Evolutionary conservation across 2,797 vertebrate genomes (phyloP).

Genomic region (Sebastiscus tertius): DNA sequence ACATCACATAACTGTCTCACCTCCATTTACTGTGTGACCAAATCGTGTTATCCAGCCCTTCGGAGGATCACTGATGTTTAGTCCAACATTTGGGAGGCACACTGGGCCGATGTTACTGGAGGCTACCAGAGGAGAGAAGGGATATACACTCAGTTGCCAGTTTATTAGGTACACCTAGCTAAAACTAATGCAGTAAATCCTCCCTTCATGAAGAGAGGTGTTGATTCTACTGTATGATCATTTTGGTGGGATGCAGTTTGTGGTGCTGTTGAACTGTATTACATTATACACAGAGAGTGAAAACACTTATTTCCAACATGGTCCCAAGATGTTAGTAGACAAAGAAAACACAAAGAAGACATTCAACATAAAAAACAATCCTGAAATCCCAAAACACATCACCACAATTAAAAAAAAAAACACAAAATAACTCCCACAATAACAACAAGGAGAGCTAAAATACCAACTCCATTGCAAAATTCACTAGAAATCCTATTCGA

Average conservation of each 20-base stretch:
- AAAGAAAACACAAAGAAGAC: no score
- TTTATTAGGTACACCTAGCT: not conserved
- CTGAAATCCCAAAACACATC: no score
- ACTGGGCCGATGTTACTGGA: slow-evolving; percentile 71
- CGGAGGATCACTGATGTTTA: slow-evolving; percentile 72
- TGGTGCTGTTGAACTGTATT: not conserved
- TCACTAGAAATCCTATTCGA: no score
- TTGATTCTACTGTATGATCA: not conserved
- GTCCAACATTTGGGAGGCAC: slow-evolving; percentile 87
- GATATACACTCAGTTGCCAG: not conserved
- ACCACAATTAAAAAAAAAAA: no score
- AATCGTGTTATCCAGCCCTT: slow-evolving; percentile 85
- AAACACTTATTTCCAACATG: no score
- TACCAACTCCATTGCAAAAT: no score
- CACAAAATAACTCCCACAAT: no score
- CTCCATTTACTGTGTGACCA: not conserved
- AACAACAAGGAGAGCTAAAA: no score
- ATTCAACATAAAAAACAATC: no score
- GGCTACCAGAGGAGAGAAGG: not conserved
- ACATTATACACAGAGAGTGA: not conserved
- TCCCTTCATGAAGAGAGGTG: not conserved
- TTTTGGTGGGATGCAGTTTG: not conserved
- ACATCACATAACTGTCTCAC: slow-evolving; percentile 31
- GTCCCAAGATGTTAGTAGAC: no score
- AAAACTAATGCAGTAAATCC: not conserved